phyloP scores from a whole-genome alignment of 2,797 vertebrate genomes.

The Glyptemys insculpta region DNA sequence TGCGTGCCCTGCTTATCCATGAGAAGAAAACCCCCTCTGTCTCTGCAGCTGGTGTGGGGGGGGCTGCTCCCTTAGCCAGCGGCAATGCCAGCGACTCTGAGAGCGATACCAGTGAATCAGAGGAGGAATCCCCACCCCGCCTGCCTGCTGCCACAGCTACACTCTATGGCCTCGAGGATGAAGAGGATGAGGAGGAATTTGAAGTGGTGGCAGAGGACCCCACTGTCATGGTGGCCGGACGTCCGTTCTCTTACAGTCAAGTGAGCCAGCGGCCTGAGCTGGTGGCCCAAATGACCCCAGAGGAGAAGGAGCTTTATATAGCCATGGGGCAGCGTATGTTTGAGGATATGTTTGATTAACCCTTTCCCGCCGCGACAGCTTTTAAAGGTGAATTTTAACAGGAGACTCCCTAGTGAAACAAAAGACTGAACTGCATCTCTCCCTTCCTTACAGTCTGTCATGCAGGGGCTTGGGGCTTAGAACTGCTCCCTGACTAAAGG shows the following conservation, averaged over 20 bases:
- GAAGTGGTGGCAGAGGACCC: conserved; percentile 93
- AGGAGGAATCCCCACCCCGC: conserved; percentile 88
- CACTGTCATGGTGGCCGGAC: conserved; percentile 91
- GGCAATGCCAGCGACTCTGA: conserved; percentile 91
- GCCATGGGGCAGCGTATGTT: conserved; percentile 96
- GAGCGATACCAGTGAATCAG: conserved; percentile 97
- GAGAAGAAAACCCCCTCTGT: conserved; percentile 89
- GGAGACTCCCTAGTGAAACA: conserved; percentile 33
- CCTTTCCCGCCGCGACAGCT: neutral
- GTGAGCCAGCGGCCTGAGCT: conserved; percentile 96
- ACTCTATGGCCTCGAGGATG: conserved; percentile 82
- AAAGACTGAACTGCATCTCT: neutral
- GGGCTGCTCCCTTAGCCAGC: conserved; percentile 68
- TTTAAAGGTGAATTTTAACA: conserved; percentile 32
- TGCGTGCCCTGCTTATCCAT: conserved; percentile 96
- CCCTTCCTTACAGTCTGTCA: neutral
- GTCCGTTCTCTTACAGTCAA: conserved; percentile 89
- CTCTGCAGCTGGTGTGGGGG: conserved; percentile 65
- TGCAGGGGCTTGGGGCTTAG: neutral
- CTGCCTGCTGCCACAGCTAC: conserved; percentile 56
- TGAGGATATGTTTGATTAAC: conserved; percentile 91
- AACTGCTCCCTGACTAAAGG: neutral
- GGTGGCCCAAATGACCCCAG: conserved; percentile 94
- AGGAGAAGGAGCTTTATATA: conserved; percentile 97
- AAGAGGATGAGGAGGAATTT: conserved; percentile 93